phyloP scores from a whole-genome alignment of 1,140 invertebrate species.

The Drosophila varians region DNA sequence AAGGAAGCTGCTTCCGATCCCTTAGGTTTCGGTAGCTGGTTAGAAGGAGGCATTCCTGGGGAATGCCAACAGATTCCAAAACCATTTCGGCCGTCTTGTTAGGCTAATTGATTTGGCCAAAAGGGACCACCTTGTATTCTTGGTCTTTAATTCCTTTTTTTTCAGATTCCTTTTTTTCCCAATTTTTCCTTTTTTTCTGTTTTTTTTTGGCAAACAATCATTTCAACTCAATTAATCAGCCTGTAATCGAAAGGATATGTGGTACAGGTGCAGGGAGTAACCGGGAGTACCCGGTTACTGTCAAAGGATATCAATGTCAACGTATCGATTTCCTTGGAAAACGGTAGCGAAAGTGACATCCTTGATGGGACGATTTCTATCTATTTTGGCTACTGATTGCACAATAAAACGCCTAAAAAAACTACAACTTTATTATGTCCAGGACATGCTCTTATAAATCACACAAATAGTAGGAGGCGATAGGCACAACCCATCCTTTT shows the following conservation, averaged over 20 bases:
- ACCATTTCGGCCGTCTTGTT: conserved; percentile 69
- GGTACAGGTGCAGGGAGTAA: conserved; percentile 29
- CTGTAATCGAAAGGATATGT: conserved; percentile 24
- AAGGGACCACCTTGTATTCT: conserved; percentile 60
- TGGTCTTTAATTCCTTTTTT: conserved; percentile 4
- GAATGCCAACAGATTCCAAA: conserved; percentile 28
- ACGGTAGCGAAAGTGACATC: conserved; percentile 61
- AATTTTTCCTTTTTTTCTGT: conserved; percentile 47
- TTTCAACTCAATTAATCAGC: conserved; percentile 73
- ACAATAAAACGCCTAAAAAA: conserved; percentile 72
- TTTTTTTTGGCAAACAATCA: conserved; percentile 9
- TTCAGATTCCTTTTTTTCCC: conserved; percentile 4
- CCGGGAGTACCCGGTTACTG: no score
- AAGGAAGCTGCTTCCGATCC: conserved; percentile 37
- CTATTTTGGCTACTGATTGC: conserved; percentile 73
- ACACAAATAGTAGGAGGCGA: conserved; percentile 30
- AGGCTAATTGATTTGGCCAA: conserved; percentile 75
- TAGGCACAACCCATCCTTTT: conserved; percentile 55
- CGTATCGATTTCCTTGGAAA: conserved; percentile 71
- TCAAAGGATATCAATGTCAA: conserved; percentile 70
- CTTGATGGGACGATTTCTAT: conserved; percentile 44
- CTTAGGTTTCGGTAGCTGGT: conserved; percentile 42
- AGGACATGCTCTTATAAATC: conserved; percentile 59
- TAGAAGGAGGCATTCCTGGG: conserved; percentile 32
- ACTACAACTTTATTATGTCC: not conserved